Base-by-base conservation (phyloP, 2,797 vertebrate genomes). In the Okamejei kenojei region DNA sequence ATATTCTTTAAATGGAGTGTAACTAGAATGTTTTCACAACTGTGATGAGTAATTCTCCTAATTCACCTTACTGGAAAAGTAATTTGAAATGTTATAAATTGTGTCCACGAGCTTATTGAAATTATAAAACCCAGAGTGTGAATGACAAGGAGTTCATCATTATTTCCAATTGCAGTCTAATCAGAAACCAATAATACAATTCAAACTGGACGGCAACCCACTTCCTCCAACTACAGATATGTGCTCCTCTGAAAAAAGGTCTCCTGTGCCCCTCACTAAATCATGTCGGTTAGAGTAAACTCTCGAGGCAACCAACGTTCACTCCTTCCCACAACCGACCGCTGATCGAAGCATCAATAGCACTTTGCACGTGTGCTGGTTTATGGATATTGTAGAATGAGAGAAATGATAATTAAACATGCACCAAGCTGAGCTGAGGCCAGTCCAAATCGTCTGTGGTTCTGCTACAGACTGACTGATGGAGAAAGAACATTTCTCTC, bases 341-440 rank as follows among this genome's bases (percentile, higher is more conserved):
- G 76, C 7, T 54, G 23, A 74, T 54, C 45, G 45, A 71, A 54
- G 38, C 38, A 38, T 45, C 88, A 74, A 74, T 11, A 26, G 63
- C 9, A 74, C 45, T 74, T 74, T 54, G 90, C 90, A 54, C 23
- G n/a, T 91, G 84, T 88, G n/a, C 58, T 54, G 68, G 35, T 54
- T 71, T 15, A 29, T 21, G 90, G 6, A 92, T 29, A 76, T 76
- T 7, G 45, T 45, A 92, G 45, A 76, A 92, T 13, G 26, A 92
- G 38, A 92, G 21, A 92, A 91, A 54, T 38, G 38, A 15, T 13
- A 73, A 94, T 93, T 93, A 97, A 95, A 96, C 98, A 99, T 99
- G 98, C 98, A 97, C 95, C 97, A 98, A 98, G 97, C 98, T 97
- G 96, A 98, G 97, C 97, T 98, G 97, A 45, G 97, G 97, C 97